Conservation (phyloP, 2,113 vertebrate species). For the Rhynchomys soricoides region DNA sequence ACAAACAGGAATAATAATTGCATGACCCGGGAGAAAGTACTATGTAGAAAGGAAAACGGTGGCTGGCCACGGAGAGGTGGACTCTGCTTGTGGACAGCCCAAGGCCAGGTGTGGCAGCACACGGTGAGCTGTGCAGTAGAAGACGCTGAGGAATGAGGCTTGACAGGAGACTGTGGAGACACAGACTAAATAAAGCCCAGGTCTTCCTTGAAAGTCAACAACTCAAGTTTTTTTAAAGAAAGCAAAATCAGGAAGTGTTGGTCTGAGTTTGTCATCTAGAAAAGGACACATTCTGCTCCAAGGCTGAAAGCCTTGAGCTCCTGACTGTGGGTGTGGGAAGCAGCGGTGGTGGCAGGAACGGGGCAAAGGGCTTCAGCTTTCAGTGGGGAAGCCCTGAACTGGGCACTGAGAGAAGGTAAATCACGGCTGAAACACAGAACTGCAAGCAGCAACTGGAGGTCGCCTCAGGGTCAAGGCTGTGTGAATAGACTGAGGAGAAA, state of each 20-base stretch:
- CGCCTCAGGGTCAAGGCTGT: background rate
- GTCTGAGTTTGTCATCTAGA: background rate
- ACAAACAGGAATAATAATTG: background rate
- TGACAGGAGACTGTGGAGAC: accelerated
- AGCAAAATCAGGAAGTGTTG: background rate
- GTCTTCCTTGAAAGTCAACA: background rate
- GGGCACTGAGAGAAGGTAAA: accelerated
- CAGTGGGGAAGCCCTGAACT: accelerated
- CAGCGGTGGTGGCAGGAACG: accelerated
- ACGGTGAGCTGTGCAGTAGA: accelerated
- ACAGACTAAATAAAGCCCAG: background rate
- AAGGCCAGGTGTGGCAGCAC: accelerated
- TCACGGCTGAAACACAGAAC: accelerated
- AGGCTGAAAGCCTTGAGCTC: background rate
- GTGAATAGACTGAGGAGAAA: background rate
- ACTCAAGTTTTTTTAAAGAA: background rate
- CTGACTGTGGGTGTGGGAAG: background rate
- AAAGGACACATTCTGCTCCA: accelerated
- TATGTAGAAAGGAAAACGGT: background rate
- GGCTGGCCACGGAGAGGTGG: accelerated
- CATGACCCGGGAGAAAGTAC: background rate
- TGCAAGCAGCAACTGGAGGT: accelerated
- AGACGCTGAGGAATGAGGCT: accelerated
- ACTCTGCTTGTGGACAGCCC: accelerated
- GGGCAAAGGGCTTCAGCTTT: background rate